phyloP scores from a whole-genome alignment of 1,140 invertebrate species.

The Cydia pomonella region DNA sequence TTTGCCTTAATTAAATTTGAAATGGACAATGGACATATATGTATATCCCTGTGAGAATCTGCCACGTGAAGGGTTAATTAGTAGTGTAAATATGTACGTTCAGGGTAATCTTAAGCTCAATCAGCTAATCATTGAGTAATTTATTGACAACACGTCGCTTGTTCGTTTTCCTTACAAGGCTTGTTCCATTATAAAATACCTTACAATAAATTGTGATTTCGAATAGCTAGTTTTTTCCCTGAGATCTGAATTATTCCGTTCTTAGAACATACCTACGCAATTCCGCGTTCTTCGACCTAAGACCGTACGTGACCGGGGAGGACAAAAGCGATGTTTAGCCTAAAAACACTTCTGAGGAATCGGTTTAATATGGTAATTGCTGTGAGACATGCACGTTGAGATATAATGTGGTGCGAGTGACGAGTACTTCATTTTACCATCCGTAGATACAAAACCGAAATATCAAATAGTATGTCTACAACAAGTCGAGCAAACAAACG shows the following conservation, averaged over 20 bases:
- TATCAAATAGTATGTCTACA: background rate
- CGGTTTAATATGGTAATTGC: conserved; percentile 58
- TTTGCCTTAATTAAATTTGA: too few relatives aligned
- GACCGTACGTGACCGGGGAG: conserved; percentile 52
- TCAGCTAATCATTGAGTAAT: background rate
- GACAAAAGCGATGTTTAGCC: conserved; percentile 48
- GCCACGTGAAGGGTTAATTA: background rate
- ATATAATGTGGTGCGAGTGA: conserved; percentile 19
- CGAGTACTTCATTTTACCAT: background rate
- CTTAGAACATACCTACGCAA: conserved; percentile 51
- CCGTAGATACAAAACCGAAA: background rate
- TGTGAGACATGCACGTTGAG: conserved; percentile 24
- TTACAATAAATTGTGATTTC: conserved; percentile 19
- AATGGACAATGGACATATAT: too few relatives aligned
- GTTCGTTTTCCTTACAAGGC: background rate
- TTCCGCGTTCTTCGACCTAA: conserved; percentile 56
- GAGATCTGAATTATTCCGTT: conserved; percentile 45
- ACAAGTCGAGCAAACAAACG: too few relatives aligned
- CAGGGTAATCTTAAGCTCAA: background rate
- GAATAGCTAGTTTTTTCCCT: conserved; percentile 24
- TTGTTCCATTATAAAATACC: conserved; percentile 2
- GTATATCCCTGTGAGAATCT: background rate
- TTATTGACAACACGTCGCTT: background rate
- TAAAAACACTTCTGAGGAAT: conserved; percentile 46
- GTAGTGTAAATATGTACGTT: background rate